A percentile compares a stretch with the other conserved stretches of the same genome.
Conservation (phyloP, 2,113 vertebrate genomes). For the Oryzias javanicus region DNA sequence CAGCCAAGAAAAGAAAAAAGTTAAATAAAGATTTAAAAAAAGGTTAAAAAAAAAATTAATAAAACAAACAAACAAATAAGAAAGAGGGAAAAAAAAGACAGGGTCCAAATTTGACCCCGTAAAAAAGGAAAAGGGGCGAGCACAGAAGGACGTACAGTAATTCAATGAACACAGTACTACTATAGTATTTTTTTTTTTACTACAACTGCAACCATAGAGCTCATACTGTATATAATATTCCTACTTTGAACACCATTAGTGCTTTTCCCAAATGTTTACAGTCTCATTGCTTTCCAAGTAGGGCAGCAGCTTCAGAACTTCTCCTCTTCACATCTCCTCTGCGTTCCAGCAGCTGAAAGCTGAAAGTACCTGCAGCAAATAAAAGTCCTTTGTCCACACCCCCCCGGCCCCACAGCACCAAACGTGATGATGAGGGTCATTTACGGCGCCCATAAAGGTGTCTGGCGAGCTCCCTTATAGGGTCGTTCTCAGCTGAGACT, state of each 20-base stretch:
- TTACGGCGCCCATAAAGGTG: slow-evolving; percentile 52
- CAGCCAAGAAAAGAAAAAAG: no score
- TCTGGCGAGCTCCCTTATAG: slow-evolving; percentile 58
- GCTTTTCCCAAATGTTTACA: slow-evolving; percentile 29
- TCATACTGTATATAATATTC: slow-evolving; percentile 20
- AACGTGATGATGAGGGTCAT: slow-evolving; percentile 38
- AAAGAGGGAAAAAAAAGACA: no score
- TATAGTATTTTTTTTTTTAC: slow-evolving; percentile 18
- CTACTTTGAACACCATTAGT: slow-evolving; percentile 8
- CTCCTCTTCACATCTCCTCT: no score
- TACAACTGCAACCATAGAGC: neutral
- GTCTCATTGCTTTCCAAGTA: slow-evolving; percentile 37
- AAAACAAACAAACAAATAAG: no score
- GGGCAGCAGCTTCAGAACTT: slow-evolving; percentile 13
- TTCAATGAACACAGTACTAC: neutral
- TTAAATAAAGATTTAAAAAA: no score
- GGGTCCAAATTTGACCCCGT: no score
- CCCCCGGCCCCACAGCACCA: neutral
- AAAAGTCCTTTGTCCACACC: no score
- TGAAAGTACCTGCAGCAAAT: neutral
- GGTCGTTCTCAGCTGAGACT: slow-evolving; percentile 49
- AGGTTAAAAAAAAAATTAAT: no score
- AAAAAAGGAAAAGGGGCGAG: no score
- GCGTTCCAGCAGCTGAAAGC: no score
- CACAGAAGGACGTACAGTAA: no score